Percentiles rank a stretch among this genome's conserved stretches.
Conservation (phyloP, 2,797 vertebrate species). For the Sebastes cheni region DNA sequence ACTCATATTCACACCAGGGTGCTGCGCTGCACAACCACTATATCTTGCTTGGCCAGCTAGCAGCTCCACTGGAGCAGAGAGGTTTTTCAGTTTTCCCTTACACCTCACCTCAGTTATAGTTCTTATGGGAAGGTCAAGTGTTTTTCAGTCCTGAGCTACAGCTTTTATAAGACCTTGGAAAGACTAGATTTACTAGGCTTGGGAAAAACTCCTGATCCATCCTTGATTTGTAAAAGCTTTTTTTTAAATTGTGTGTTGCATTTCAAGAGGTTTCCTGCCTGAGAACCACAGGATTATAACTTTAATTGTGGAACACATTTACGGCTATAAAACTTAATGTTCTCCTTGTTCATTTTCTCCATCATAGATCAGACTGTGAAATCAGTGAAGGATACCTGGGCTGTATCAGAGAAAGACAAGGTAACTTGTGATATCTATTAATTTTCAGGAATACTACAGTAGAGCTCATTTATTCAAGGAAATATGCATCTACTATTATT, state of each 20-base stretch:
- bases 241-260: background rate
- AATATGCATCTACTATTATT: background rate
- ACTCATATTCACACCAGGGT: constrained; percentile 3
- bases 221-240: background rate
- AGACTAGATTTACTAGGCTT: background rate
- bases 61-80: background rate
- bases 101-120: background rate
- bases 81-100: constrained; percentile 6
- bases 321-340: background rate
- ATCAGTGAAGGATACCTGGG: constrained; percentile 51
- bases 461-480: background rate
- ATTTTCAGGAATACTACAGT: background rate
- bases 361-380: constrained; percentile 36
- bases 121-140: background rate
- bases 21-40: background rate
- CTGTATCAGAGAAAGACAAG: constrained; percentile 72
- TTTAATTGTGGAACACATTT: background rate
- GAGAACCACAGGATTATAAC: background rate
- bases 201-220: background rate
- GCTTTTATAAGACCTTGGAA: constrained; percentile 1
- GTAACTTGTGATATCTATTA: constrained; percentile 24
- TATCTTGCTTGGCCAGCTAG: background rate
- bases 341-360: constrained; percentile 10
- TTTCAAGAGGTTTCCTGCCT: background rate
- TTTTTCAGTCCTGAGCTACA: background rate